Evolutionary conservation across 2,113 vertebrate species (phyloP), one percentile per base, ranked within the genome.

Genomic region (Empidonax alnorum): DNA sequence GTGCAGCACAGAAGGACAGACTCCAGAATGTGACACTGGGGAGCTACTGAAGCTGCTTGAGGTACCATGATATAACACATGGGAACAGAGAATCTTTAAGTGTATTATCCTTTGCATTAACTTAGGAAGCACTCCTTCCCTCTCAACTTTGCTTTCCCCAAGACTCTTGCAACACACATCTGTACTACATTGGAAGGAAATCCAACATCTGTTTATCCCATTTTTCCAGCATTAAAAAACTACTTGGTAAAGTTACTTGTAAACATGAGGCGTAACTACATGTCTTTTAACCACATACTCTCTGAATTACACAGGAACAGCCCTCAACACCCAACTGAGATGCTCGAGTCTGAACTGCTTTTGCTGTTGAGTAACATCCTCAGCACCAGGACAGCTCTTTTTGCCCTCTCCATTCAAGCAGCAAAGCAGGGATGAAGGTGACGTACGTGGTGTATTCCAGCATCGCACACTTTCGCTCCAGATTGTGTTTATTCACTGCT

Each of bases 371-470:
- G 30, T 4, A 33, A 39, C 42, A 58, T 7, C 30, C 69, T 56
- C 42, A 58, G 21, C 35, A 23, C 6, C 19, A 14, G 30, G 23
- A 15, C 35, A 47, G 35, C 4, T 69, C 31, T 62, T 55, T 59
- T 31, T 39, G 53, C 66, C 52, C 24, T 2, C 22, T 71, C 35
- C 78, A 31, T 27, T 12, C 25, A 7, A 41, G 25, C 21, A 37
- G 52, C 23, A 10, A 4, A 2, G 30, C 11, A 10, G 24, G 24
- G 13, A 13, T 33, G 16, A 4, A 19, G 11, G 49, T 46, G 47
- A 98, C 98, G 3, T 95, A 98, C 98, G 96, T 97, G 65, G 96
- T 98, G 6, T 98, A 98, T 39, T 98, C 97, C 97, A 98, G 55
- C 97, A 98, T 97, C 2, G 97, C 98, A 30, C 97, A 97, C 66